Conservation (phyloP, 1,140 invertebrate genomes). For the Sitobion miscanthi region DNA sequence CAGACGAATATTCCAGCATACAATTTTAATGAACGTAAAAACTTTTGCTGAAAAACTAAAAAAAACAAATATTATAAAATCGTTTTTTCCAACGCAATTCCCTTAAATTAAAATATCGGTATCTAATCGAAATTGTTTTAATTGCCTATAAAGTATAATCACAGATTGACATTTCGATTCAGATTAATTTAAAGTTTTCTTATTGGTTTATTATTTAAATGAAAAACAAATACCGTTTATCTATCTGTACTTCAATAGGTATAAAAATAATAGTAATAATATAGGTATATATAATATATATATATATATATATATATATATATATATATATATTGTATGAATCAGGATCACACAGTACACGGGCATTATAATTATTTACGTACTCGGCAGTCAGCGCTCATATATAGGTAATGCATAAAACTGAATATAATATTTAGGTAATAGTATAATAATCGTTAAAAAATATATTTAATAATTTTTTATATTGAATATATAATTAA, state of each 20-base stretch:
- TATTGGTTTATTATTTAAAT: conserved; percentile 2
- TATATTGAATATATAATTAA: too few relatives aligned
- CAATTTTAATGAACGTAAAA: conserved; percentile 21
- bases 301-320: neutral
- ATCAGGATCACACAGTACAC: neutral
- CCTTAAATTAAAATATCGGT: conserved; percentile 20
- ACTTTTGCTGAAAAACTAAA: neutral
- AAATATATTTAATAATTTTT: too few relatives aligned
- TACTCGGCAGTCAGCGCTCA: too few relatives aligned
- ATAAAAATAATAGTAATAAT: neutral
- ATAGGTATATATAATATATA: neutral
- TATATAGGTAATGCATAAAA: too few relatives aligned
- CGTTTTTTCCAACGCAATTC: neutral
- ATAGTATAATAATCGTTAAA: too few relatives aligned
- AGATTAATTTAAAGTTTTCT: neutral
- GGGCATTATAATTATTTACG: too few relatives aligned
- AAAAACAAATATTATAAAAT: conserved; percentile 11
- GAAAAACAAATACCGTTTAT: neutral
- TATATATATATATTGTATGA: neutral
- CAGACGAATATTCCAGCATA: neutral
- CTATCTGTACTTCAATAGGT: neutral
- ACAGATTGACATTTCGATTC: neutral
- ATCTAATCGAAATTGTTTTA: neutral
- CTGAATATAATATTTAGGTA: too few relatives aligned
- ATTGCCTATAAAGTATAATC: neutral